Conservation (phyloP, 2,113 vertebrate species). For the Rallus limicola region DNA sequence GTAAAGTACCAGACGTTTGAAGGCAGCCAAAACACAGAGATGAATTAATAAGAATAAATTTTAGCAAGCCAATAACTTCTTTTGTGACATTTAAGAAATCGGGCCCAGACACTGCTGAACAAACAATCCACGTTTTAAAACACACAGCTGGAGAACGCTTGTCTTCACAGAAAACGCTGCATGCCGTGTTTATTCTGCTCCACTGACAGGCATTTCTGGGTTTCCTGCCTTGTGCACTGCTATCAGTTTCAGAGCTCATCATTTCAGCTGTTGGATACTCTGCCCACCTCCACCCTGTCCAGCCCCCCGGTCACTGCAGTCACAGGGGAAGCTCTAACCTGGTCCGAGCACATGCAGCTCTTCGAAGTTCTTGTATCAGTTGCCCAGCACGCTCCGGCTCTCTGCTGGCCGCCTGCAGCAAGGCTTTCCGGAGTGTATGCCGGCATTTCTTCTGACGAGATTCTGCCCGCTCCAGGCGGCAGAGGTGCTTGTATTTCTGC, state of each 20-base stretch:
- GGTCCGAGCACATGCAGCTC: conserved; percentile 71
- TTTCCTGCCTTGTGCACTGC: neutral
- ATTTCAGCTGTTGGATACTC: neutral
- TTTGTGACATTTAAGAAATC: neutral
- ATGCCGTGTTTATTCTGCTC: neutral
- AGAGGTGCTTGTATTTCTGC: conserved; percentile 98
- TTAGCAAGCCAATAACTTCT: neutral
- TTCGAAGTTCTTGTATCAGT: conserved; percentile 86
- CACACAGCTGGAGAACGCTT: neutral
- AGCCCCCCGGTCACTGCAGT: neutral
- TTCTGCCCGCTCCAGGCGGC: conserved; percentile 92
- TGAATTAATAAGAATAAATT: neutral
- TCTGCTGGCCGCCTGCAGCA: conserved; percentile 92
- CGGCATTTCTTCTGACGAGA: conserved; percentile 93
- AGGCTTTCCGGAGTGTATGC: conserved; percentile 90
- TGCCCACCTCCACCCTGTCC: neutral
- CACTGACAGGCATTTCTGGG: neutral
- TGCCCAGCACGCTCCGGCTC: conserved; percentile 89
- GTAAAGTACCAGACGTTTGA: neutral
- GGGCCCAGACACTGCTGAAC: neutral
- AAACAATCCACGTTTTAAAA: neutral
- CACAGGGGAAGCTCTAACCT: conserved; percentile 77
- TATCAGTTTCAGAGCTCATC: neutral
- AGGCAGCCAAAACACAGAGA: neutral
- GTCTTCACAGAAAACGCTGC: neutral